Base-by-base conservation (phyloP, 2,888 invertebrate species). In the Apotomis betuletana region DNA sequence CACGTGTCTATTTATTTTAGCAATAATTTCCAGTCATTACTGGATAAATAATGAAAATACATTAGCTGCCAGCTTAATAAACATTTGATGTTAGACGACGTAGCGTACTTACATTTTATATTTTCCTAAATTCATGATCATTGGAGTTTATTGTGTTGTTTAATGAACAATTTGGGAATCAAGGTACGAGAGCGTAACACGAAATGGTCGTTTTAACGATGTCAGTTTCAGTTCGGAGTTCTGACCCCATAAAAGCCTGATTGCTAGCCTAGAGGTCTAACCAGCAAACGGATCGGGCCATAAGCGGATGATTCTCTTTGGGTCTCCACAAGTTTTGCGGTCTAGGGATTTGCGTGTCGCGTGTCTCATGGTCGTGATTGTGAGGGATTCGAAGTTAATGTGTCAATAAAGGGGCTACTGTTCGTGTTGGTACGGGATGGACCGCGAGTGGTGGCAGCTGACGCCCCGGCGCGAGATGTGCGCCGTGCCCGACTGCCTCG, bases 401-500 rank as follows among this genome's bases (percentile, higher is more conserved):
- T 64, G 67, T 69, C 58, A 70, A 67, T 52, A 75, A 54, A 63
- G 12, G 15, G 51, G 49, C 57, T 41, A 55, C 52, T 36, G 41
- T 55, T 62, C 49, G 51, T 55, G 44, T 44, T 3, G 27, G 6
- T 5, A 15, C 15, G 74, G 73, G 55, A 90, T 92, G 91, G 89
- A 88, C 52, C 83, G 84, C 51, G 91, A 94, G 70, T 94, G 94
- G 94, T 94, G 94, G 94, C 90, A 92, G 74, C 83, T 94, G 77
- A 89, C 90, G 13, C 94, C 94, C 0, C 87, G 90, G 6, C 84
- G 90, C 65, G 87, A 90, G 57, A 76, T 88, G 68, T 86, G 77
- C 77, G 78, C 87, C 12, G 84, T 95, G 52, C 94, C 95, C 0
- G 95, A 95, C 75, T 92, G 94, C 79, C 87, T 95, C 75, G 93